Percentiles rank a stretch among this genome's conserved stretches.
phyloP scores from a whole-genome alignment of 1,140 invertebrate genomes.

The Drosophila truncata region DNA sequence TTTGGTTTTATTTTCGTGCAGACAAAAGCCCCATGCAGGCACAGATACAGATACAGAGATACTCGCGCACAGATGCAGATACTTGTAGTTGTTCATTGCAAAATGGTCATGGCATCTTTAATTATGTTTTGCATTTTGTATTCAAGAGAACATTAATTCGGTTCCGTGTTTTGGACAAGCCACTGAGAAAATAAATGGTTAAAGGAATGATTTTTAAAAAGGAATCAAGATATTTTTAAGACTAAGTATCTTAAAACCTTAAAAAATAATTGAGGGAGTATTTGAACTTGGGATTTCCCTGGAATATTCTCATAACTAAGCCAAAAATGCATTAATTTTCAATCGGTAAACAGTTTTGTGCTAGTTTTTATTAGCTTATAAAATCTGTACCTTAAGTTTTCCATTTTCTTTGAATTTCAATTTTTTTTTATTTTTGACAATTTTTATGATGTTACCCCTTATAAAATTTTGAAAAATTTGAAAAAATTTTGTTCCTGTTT shows the following conservation, averaged over 20 bases:
- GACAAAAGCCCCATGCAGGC: slow-evolving; percentile 58
- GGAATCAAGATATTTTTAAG: neutral
- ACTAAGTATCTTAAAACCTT: too few relatives aligned
- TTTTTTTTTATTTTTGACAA: too few relatives aligned
- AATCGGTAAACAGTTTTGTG: too few relatives aligned
- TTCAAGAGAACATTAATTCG: slow-evolving; percentile 63
- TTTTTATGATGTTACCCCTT: too few relatives aligned
- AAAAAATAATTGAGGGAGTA: too few relatives aligned
- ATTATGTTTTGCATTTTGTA: slow-evolving; percentile 77
- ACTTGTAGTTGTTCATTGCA: slow-evolving; percentile 16
- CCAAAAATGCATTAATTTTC: too few relatives aligned
- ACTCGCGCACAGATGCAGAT: slow-evolving; percentile 20
- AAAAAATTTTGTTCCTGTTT: too few relatives aligned
- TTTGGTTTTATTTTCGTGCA: slow-evolving; percentile 76
- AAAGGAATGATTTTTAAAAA: accelerated
- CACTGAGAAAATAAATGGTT: slow-evolving; percentile 24
- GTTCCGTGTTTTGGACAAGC: slow-evolving; percentile 45
- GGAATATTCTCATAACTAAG: too few relatives aligned
- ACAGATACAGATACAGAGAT: slow-evolving; percentile 8
- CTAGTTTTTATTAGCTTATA: too few relatives aligned
- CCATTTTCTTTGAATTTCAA: too few relatives aligned
- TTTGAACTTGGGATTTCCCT: neutral
- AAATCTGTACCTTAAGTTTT: too few relatives aligned
- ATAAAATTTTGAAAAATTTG: too few relatives aligned
- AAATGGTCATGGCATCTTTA: slow-evolving; percentile 76